Conservation (phyloP, 2,888 invertebrate genomes). For the Venusia cambrica region DNA sequence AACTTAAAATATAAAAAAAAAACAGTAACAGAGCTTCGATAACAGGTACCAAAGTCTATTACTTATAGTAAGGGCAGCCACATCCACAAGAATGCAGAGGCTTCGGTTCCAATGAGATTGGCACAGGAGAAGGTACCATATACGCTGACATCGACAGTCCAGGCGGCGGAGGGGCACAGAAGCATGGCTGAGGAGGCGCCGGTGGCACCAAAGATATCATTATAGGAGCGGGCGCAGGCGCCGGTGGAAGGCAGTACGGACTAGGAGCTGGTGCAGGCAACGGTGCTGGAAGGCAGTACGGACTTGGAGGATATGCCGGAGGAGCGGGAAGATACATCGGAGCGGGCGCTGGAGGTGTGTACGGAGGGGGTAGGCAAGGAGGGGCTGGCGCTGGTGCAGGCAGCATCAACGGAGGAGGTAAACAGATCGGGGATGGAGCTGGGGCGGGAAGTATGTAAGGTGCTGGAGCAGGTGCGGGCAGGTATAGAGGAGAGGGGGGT, state of each 20-base stretch:
- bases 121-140: conserved; percentile 61
- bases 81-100: conserved; percentile 44
- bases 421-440: conserved; percentile 28
- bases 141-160: conserved; percentile 65
- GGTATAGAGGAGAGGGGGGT: conserved; percentile 44
- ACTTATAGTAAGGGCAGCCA: conserved; percentile 10
- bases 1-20: too few relatives aligned
- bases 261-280: conserved; percentile 30
- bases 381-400: conserved; percentile 27
- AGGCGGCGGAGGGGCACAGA: conserved; percentile 38
- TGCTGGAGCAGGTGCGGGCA: conserved; percentile 34
- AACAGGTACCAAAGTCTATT: neutral
- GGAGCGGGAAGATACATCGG: conserved; percentile 28
- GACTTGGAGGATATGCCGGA: conserved; percentile 29
- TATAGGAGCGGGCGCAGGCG: conserved; percentile 41
- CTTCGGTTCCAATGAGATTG: conserved; percentile 61
- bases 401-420: conserved; percentile 22
- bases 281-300: conserved; percentile 30
- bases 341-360: conserved; percentile 31
- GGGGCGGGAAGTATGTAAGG: conserved; percentile 30
- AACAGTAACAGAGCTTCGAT: too few relatives aligned
- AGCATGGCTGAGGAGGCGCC: conserved; percentile 36
- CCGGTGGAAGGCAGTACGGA: conserved; percentile 3
- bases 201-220: conserved; percentile 52
- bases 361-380: conserved; percentile 24